Conservation (phyloP, 35 echinoderm and acorn worm species). For the Anneissia japonica region DNA sequence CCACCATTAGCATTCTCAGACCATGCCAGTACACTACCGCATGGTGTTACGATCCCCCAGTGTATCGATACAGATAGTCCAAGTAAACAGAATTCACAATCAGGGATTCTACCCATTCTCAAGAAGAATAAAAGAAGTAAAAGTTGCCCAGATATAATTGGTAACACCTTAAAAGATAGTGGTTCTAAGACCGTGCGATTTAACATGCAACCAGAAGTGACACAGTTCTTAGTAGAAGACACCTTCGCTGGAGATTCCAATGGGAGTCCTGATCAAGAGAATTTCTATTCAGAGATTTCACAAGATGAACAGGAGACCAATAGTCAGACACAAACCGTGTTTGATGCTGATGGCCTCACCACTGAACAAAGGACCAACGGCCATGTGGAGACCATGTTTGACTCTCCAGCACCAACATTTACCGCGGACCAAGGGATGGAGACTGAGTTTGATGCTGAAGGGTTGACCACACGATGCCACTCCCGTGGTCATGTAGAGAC, state of each 20-base stretch:
- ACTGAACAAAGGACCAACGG: not conserved
- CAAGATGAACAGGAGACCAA: not conserved
- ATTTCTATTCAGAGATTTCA: not conserved
- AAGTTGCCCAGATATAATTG: not conserved
- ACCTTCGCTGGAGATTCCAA: not conserved
- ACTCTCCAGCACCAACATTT: not conserved
- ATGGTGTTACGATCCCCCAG: not conserved
- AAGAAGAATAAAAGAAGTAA: not conserved
- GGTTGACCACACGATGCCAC: not conserved
- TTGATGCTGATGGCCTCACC: not conserved
- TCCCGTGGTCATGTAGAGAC: not conserved
- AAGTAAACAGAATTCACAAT: not conserved
- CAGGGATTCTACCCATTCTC: not conserved
- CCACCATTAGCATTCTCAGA: not conserved
- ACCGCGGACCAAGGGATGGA: not conserved
- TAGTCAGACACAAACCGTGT: not conserved
- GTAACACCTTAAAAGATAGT: not conserved
- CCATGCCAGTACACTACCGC: not conserved
- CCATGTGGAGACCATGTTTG: not conserved
- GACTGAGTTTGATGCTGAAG: not conserved
- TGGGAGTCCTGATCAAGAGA: not conserved
- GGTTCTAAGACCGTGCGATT: conserved; percentile 69
- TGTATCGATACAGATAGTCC: not conserved
- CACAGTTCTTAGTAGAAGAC: conserved; percentile 66
- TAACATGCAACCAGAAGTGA: conserved; percentile 90